These are phyloP conservation scores for Lepus europaeus DNA, from an alignment of 2,113 vertebrate species.

Conservation along the genomic window DNA sequence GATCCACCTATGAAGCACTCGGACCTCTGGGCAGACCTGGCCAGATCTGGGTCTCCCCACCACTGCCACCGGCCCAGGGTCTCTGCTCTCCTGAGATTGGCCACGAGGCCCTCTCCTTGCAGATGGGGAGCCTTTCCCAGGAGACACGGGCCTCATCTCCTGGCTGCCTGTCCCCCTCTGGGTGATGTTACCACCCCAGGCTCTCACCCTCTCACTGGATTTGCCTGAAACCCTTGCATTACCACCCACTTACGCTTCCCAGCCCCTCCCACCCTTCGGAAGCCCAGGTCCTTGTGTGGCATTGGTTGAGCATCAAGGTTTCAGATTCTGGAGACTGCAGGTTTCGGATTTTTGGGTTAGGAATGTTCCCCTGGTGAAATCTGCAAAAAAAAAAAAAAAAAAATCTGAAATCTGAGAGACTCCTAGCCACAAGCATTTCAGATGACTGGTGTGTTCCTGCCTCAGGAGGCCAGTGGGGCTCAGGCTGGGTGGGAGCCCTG, in stretches of 20 bases:
- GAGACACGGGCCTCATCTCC: neutral
- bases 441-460: neutral
- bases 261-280: neutral
- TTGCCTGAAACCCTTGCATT: neutral
- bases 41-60: neutral
- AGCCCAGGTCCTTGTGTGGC: neutral
- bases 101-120: neutral
- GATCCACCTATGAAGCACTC: neutral
- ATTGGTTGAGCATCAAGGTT: too few species aligned
- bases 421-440: too few species aligned
- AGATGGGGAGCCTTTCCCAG: neutral
- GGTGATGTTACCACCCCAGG: neutral
- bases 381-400: too few species aligned
- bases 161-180: neutral
- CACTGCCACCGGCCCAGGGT: neutral
- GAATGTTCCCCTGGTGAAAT: too few species aligned
- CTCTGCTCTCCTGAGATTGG: neutral
- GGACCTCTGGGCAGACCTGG: neutral
- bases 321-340: too few species aligned
- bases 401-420: too few species aligned
- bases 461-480: neutral
- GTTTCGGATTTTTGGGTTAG: too few species aligned
- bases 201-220: neutral
- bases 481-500: neutral
- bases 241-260: too few species aligned